Base-by-base conservation (phyloP, 2,797 vertebrate species). In the Notoglanidium macrostoma region DNA sequence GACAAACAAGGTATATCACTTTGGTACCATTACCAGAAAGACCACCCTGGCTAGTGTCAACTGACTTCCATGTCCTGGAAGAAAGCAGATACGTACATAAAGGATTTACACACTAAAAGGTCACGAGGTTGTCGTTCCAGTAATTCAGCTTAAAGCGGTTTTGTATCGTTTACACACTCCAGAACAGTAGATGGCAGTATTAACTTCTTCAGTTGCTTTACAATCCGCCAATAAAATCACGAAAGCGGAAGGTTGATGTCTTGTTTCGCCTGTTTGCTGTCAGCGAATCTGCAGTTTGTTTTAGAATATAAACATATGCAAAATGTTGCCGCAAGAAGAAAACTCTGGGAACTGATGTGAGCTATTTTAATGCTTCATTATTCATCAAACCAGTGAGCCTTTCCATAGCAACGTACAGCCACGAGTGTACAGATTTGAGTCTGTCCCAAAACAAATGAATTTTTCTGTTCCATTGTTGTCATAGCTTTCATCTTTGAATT, bases 361-460 rank as follows among this genome's bases (percentile, higher is more conserved):
- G 5, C 1, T 46, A 14, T 51, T 2, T 77, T 77, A 32, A 74
- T 32, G 19, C 19, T 23, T 40, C 19, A 23, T 8, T 40, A 59
- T 59, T 40, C 9, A 23, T 40, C 32, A 57, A 40, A 1, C 10
- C 10, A 40, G 77, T 79, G 55, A 4, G 19, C 10, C 2, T 59
- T 74, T 76, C 8, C n/a, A 32, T 59, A 14, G 2, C 77, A 79
- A 19, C 74, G 19, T 79, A 23, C 21, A 59, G 32, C 77, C 55
- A 35, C 54, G 32, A 59, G 51, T 57, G 17, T 51, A 54, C 46
- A 21, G n/a, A 23, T 59, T 40, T 54, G 55, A 40, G 55, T 79
- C 32, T 79, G 21, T 29, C 21, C 19, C 32, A 79, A 79, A 79
- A 59, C 77, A 79, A 59, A 55, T 79, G 77, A 79, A 55, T 59